Base-by-base conservation (phyloP, 1,140 invertebrate species). In the Pteromalus puparum region DNA sequence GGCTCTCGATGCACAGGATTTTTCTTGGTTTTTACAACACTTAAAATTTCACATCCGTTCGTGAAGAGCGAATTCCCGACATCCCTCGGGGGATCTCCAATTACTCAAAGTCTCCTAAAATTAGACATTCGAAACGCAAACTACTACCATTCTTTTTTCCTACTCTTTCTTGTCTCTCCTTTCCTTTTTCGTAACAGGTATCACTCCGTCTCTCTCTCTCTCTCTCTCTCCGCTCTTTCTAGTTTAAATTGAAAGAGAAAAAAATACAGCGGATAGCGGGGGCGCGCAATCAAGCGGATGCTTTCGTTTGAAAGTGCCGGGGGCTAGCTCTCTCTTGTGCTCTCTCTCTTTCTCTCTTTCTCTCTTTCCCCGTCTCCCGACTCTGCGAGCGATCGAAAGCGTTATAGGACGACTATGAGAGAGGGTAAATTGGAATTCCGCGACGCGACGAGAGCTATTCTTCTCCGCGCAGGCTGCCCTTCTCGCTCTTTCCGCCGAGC, bases 361-460 rank as follows among this genome's bases (percentile, higher is more conserved):
- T 38, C 38, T 38, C 9, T 15, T 26, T n/a, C 18, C 53, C 18
- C 53, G 53, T 61, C 68, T 75, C 72, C 75, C 70, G 34, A 42
- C 77, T 80, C 77, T 80, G 67, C 34, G 81, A 15, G 46, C 83
- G 83, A 87, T 88, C 86, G 85, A 78, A 86, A 82, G 42, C 72
- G 72, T 68, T 87, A 76, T 78, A 88, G 87, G 84, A 89, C 88
- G 88, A 83, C 86, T 78, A 88, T 86, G 86, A 38, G 90, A 88
- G 88, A 88, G 88, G 87, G 86, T 92, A 92, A 92, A 93, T 93
- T 93, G 91, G 90, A 93, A 92, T 92, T 93, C 90, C 90, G 88
- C 90, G 89, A 90, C 83, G 89, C 88, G 90, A 88, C 87, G 87
- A 89, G 89, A 88, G 87, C 85, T 85, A 85, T 86, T 88, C 76